phyloP scores from a whole-genome alignment of 1,140 invertebrate species.

The Laupala kohalensis region DNA sequence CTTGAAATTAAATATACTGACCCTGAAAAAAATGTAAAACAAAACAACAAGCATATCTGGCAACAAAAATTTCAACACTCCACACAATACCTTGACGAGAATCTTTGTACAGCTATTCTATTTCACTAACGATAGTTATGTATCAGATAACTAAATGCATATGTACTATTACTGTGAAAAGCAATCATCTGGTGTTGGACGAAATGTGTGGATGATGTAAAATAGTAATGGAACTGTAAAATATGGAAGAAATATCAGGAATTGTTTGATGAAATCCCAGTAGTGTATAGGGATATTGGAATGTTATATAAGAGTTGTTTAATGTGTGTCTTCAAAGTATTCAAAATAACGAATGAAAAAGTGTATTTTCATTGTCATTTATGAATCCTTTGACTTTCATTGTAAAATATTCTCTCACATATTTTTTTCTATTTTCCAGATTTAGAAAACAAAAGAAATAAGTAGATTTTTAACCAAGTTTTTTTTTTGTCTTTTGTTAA shows the following conservation, averaged over 20 bases:
- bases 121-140: not conserved
- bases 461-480: not conserved
- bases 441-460: no score
- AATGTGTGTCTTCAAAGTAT: not conserved
- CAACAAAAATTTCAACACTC: not conserved
- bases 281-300: not conserved
- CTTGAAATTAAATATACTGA: not conserved
- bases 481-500: not conserved
- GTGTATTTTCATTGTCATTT: not conserved
- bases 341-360: not conserved
- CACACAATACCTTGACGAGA: not conserved
- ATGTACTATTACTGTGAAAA: not conserved
- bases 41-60: not conserved
- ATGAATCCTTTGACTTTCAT: no score
- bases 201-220: not conserved
- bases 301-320: not conserved
- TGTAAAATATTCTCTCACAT: no score
- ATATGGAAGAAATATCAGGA: not conserved
- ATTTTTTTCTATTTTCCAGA: no score
- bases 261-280: not conserved
- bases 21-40: not conserved
- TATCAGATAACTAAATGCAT: not conserved
- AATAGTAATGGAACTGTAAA: not conserved
- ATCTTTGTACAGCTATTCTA: not conserved
- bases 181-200: not conserved